Conservation (phyloP, 2,888 invertebrate species). For the Melikaiella ostensackeni region DNA sequence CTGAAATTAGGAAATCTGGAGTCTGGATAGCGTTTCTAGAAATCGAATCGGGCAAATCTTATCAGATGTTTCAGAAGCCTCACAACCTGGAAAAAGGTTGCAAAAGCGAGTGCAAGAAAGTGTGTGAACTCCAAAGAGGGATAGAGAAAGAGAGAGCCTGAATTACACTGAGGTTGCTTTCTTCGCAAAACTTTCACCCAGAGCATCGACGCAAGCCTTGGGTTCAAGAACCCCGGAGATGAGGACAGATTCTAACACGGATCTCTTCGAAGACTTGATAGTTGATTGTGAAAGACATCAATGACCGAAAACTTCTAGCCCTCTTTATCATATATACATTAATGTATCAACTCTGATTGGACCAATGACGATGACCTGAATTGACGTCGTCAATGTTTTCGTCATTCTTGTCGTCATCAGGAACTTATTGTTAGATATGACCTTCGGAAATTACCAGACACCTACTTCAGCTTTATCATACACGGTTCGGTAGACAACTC, state of each 20-base stretch:
- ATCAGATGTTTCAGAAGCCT: neutral
- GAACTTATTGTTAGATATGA: slow-evolving; percentile 24
- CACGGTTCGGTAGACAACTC: slow-evolving; percentile 23
- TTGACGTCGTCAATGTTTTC: neutral
- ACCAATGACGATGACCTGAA: slow-evolving; percentile 6
- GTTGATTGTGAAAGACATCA: slow-evolving; percentile 47
- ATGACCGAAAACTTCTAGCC: slow-evolving; percentile 48
- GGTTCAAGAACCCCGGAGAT: slow-evolving; percentile 64
- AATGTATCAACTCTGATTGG: slow-evolving; percentile 1
- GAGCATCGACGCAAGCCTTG: slow-evolving; percentile 50
- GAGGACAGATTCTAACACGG: slow-evolving; percentile 48
- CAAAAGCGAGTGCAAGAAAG: slow-evolving; percentile 20
- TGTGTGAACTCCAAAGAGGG: slow-evolving; percentile 40
- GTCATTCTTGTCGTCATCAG: neutral
- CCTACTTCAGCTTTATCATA: slow-evolving; percentile 40
- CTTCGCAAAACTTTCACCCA: slow-evolving; percentile 75
- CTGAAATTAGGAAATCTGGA: neutral
- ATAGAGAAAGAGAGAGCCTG: slow-evolving; percentile 54
- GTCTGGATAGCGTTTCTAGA: neutral
- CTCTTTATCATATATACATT: neutral
- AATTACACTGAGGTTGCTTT: slow-evolving; percentile 66
- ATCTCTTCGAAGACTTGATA: slow-evolving; percentile 49
- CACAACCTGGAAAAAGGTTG: neutral
- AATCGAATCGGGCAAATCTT: neutral
- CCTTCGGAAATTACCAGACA: slow-evolving; percentile 48